Evolutionary conservation across 2,797 vertebrate species (phyloP), one percentile per base, ranked within the genome.

Genomic region (Dipus sagitta): DNA sequence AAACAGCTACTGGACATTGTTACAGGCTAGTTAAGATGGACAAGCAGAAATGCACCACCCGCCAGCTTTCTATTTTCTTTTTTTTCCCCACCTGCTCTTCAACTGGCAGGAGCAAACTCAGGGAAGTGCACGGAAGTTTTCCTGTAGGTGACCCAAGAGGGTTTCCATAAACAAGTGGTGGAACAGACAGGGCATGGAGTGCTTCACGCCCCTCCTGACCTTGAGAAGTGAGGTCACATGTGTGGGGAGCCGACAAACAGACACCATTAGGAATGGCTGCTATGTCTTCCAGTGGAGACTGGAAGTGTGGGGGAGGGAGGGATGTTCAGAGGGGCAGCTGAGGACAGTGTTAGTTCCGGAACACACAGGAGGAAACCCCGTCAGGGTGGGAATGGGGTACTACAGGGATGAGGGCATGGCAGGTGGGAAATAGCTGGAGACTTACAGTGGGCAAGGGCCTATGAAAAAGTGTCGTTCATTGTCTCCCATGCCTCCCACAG

Each of bases 181-280:
- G 34, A 82, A 86, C 30, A 11, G 5, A 62, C 11, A 68, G 10
- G 23, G 23, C 38, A n/a, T 0, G 2, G 38, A 28, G 58, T 65
- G 30, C 38, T 58, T 90, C 77, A 76, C 14, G 38, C 38, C 14
- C 1, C 12, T 62, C 38, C 68, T 88, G 92, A 65, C 81, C 47
- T 60, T 79, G 81, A 70, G 24, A 54, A 76, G n/a, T 52, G 77
- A 58, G 72, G 17, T 70, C 38, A 65, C 24, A 21, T 34, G 77
- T 82, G 60, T 21, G 65, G 64, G 85, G 88, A 89, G n/a, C 78
- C 71, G 85, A 81, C 54, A 62, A 86, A 88, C 14, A 72, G 85
- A 60, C 34, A 28, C 62, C 26, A 12, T 74, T 26, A 38, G 76
- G 70, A 38, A 90, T 28, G 80, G 58, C 62, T 67, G 20, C 60